Base-by-base conservation (phyloP, 2,888 invertebrate species). In the Coelopa pilipes region DNA sequence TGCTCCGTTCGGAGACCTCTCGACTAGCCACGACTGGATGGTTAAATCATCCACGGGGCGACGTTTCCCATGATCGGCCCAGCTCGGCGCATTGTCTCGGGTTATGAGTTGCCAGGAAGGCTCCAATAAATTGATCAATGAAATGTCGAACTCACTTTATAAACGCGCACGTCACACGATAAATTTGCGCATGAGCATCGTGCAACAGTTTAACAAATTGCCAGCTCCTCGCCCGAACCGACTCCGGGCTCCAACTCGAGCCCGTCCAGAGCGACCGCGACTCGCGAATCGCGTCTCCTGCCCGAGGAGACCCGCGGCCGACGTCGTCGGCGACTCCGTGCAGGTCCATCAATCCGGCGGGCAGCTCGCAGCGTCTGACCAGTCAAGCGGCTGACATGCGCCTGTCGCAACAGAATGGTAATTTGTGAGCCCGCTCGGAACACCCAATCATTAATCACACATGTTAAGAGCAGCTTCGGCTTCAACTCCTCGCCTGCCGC, bases 321-420 rank as follows among this genome's bases (percentile, higher is more conserved):
- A 4, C 34, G 34, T 34, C 34, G 2, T 34, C 34, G 34, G 34
- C 53, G 13, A 53, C 53, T 53, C 12, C 63, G 63, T 50, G 74
- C 55, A 60, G 59, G 66, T 74, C 60, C 68, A 67, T 68, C 67
- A 65, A 71, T 67, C 55, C 62, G 50, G 63, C 57, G 11, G 47
- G 47, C 63, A 15, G 50, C 45, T 24, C n/a, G 21, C 47, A 47
- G 68, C 74, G 74, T 77, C 74, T 75, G 76, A 75, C 76, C 75
- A 76, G 74, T 70, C 68, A 77, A 73, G 65, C 75, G 81, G 81
- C 81, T 82, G 82, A 82, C 82, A 80, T 81, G 81, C 78, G 81
- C 81, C 80, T 82, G 82, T 82, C 81, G 81, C 76, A 82, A 81
- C 80, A 79, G 80, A 81, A 81, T 82, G 79, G 82, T 79, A 82